These are phyloP conservation scores for Trochalopteron elliotii DNA, from an alignment of 2,113 vertebrate species.

Conservation along the genomic window DNA sequence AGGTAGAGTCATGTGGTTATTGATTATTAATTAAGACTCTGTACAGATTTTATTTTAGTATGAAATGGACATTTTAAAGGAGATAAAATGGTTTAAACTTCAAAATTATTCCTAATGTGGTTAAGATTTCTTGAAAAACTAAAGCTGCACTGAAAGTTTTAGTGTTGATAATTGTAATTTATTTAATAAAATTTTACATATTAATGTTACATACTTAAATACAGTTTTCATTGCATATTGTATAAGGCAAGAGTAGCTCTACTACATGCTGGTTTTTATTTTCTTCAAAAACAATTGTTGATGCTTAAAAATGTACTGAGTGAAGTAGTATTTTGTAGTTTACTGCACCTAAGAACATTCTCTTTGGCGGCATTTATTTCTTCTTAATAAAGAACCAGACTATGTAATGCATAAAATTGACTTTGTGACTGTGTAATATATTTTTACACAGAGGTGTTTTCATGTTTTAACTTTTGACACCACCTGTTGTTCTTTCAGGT, in stretches of 20 bases:
- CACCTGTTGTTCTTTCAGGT: conserved; percentile 71
- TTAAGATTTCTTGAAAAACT: background rate
- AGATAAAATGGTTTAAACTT: background rate
- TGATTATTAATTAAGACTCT: background rate
- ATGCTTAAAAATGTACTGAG: conserved; percentile 75
- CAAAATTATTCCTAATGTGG: background rate
- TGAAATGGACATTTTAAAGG: background rate
- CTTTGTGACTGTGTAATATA: background rate
- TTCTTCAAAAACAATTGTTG: conserved; percentile 19
- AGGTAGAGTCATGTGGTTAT: background rate
- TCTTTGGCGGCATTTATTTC: background rate
- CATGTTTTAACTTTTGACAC: background rate
- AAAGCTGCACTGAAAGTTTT: background rate
- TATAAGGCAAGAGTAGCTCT: background rate
- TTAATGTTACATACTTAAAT: background rate
- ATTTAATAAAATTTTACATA: background rate
- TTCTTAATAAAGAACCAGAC: background rate
- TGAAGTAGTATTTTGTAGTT: conserved; percentile 30
- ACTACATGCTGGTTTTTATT: background rate
- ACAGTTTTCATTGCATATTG: background rate
- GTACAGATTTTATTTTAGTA: background rate
- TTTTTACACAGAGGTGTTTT: background rate
- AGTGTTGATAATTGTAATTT: background rate
- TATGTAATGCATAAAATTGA: background rate
- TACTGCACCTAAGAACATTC: background rate